phyloP scores from a whole-genome alignment of 2,113 vertebrate genomes.

The Otocyon megalotis region DNA sequence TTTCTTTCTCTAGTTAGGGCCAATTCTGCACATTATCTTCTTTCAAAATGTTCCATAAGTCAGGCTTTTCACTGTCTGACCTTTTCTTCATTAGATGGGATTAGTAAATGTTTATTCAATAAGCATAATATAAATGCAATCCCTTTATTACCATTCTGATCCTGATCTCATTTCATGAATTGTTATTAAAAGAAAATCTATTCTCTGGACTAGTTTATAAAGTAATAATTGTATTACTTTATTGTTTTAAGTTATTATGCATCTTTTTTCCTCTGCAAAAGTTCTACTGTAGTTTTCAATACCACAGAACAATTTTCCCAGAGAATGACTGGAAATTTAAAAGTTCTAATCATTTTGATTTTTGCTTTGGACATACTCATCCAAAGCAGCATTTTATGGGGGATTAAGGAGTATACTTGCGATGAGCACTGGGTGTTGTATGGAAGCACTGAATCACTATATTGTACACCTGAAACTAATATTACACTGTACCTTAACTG shows the following conservation, averaged over 20 bases:
- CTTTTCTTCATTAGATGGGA: constrained; percentile 5
- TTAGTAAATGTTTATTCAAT: constrained; percentile 54
- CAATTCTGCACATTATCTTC: background rate
- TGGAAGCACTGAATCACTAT: background rate
- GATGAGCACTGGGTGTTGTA: background rate
- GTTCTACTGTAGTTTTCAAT: constrained; percentile 22
- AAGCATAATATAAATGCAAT: constrained; percentile 50
- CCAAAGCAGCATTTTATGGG: background rate
- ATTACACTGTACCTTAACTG: background rate
- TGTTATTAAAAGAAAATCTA: constrained; percentile 62
- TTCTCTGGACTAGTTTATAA: background rate
- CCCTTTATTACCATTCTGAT: constrained; percentile 48
- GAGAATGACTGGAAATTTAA: constrained; percentile 29
- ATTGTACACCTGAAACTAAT: background rate
- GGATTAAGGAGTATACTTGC: background rate
- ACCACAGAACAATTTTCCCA: background rate
- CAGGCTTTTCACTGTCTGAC: background rate
- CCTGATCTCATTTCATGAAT: constrained; percentile 51
- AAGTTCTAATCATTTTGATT: constrained; percentile 4
- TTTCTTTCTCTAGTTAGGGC: background rate
- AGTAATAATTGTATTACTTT: constrained; percentile 1
- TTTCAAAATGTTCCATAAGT: constrained; percentile 23
- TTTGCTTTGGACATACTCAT: background rate
- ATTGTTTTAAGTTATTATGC: background rate
- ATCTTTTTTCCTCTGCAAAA: background rate